Evolutionary conservation across 1,140 invertebrate species (phyloP).

Genomic region (Meloidogyne chitwoodi): DNA sequence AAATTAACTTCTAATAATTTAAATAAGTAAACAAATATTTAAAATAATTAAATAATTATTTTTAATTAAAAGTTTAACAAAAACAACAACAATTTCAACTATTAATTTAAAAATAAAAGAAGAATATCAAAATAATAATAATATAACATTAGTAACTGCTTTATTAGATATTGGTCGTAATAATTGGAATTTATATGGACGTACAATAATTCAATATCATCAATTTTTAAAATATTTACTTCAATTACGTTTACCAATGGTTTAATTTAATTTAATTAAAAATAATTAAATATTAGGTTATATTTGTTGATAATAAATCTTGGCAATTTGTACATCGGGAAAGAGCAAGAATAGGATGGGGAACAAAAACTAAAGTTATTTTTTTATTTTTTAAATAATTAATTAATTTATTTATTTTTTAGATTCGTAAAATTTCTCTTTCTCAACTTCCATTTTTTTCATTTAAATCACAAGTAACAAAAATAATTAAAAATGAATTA

Average conservation of each 20-base stretch:
- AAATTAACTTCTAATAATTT: too few species aligned
- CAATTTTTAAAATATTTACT: constrained; percentile 50
- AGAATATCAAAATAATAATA: neutral
- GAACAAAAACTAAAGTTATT: constrained; percentile 43
- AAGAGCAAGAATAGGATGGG: constrained; percentile 36
- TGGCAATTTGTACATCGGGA: constrained; percentile 47
- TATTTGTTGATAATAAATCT: constrained; percentile 50
- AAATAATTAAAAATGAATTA: constrained; percentile 47
- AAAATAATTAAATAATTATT: neutral
- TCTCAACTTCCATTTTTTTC: constrained; percentile 46
- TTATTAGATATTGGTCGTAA: constrained; percentile 33
- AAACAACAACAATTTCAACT: neutral
- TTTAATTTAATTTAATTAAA: constrained; percentile 6
- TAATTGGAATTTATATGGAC: constrained; percentile 25
- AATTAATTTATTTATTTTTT: neutral
- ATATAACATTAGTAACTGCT: constrained; percentile 26
- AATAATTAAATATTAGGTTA: neutral
- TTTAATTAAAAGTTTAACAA: neutral
- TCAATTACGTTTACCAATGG: constrained; percentile 48
- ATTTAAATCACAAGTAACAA: constrained; percentile 35
- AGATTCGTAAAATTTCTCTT: constrained; percentile 42
- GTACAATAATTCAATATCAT: constrained; percentile 47
- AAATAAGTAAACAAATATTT: too few species aligned
- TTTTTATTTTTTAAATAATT: neutral
- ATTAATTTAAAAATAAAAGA: neutral